A percentile compares a stretch with the other conserved stretches of the same genome.
Evolutionary conservation across 2,113 vertebrate species (phyloP).

Genomic region (Neotragus pygmaeus): DNA sequence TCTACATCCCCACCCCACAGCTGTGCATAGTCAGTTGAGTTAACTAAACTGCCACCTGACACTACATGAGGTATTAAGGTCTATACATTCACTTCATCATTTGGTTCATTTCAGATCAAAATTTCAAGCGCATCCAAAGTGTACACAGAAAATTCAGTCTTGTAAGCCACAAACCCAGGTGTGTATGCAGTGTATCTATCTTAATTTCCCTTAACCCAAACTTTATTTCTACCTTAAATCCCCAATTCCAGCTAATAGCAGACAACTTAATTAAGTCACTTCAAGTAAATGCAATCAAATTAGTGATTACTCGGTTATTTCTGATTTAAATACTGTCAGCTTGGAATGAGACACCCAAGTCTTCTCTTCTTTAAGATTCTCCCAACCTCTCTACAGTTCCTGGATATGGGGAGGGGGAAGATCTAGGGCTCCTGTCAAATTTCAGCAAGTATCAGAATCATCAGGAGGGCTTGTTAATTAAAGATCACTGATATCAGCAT

Average conservation of each 20-base stretch:
- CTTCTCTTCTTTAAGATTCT: background rate
- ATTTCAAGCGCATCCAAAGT: background rate
- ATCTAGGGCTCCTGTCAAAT: background rate
- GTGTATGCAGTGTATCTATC: background rate
- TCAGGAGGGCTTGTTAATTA: background rate
- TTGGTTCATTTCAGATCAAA: background rate
- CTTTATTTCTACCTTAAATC: slow-evolving; percentile 37
- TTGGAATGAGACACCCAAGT: background rate
- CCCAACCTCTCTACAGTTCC: background rate
- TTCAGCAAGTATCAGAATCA: background rate
- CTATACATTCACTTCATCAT: background rate
- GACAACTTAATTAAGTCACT: slow-evolving; percentile 45
- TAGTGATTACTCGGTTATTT: slow-evolving; percentile 48
- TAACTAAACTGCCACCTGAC: background rate
- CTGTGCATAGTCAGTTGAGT: background rate
- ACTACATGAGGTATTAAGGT: background rate
- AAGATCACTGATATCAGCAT: background rate
- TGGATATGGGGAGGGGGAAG: background rate
- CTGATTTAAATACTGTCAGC: slow-evolving; percentile 37
- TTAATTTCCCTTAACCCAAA: slow-evolving; percentile 49
- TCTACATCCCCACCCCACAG: background rate
- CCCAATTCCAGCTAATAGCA: slow-evolving; percentile 42
- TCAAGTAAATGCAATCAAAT: slow-evolving; percentile 52
- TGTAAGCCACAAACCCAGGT: background rate
- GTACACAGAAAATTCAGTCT: background rate